Base-by-base conservation (phyloP, 2,797 vertebrate genomes). In the Pteropus rufus region DNA sequence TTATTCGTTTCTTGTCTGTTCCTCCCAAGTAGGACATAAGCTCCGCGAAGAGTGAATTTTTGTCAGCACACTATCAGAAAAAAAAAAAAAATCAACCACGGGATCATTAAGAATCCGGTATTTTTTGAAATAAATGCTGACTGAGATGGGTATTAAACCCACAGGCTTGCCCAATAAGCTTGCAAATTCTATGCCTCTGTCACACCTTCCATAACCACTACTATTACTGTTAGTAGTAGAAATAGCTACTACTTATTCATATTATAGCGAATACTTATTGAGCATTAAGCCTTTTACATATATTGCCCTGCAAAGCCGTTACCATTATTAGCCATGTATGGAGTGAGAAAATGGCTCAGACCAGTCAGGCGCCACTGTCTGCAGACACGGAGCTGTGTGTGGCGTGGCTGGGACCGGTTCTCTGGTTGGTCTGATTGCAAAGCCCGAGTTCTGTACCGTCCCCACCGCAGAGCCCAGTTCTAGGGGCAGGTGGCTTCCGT, bases 61-160 rank as follows among this genome's bases (percentile, higher is more conserved):
- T 91, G 29, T 77, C 52, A 94, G 60, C 44, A 75, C 5, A 14
- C n/a, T 58, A 39, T 88, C 18, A 34, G 11, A 14, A 56, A 76
- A 65, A 70, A 65, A 70, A 76, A 58, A 72, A 95, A 92, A 69
- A 93, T 5, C 82, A 86, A 31, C 29, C 36, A 36, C 0, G 11
- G 54, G 34, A 65, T 36, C 73, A 5, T 73, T 65, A 65, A 23
- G 79, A 89, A 84, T 31, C 18, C 31, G 62, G 8, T 5, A 5
- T 19, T 85, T 90, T 95, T 87, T 64, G 4, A 93, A 84, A 89
- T 58, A 87, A 93, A 70, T 60, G 56, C 12, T 39, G 49, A 84
- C 12, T 39, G 49, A 84, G 56, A 56, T 36, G n/a, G 36, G 26
- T 34, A 92, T 58, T 89, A 95, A 89, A 85, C 29, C 54, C 21